A percentile compares a stretch with the other conserved stretches of the same genome.
Conservation (phyloP, 2,888 invertebrate genomes). For the Monopis laevigella region DNA sequence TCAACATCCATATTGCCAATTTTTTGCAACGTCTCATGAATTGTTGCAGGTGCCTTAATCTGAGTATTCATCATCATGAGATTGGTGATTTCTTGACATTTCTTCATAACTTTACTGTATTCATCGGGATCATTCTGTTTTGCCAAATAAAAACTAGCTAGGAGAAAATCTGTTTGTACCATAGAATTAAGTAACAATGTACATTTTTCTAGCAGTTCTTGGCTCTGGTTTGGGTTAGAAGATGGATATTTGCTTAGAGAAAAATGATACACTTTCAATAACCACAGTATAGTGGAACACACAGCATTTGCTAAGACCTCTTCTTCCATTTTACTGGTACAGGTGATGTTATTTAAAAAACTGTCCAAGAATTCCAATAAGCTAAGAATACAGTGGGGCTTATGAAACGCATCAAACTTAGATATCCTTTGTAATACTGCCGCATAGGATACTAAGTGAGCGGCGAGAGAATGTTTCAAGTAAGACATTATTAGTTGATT, state of each 20-base stretch:
- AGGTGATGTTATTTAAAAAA: slow-evolving; percentile 69
- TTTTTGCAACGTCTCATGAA: slow-evolving; percentile 70
- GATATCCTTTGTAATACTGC: slow-evolving; percentile 89
- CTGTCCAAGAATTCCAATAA: slow-evolving; percentile 86
- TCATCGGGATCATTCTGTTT: slow-evolving; percentile 82
- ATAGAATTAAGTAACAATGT: slow-evolving; percentile 73
- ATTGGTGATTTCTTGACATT: slow-evolving; percentile 77
- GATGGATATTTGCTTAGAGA: slow-evolving; percentile 56
- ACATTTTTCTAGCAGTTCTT: slow-evolving; percentile 76
- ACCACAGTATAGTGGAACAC: slow-evolving; percentile 84
- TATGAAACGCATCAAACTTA: slow-evolving; percentile 87
- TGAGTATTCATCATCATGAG: slow-evolving; percentile 67
- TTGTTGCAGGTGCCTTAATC: slow-evolving; percentile 62
- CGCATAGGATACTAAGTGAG: slow-evolving; percentile 90
- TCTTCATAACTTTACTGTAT: slow-evolving; percentile 73
- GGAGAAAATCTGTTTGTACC: slow-evolving; percentile 76
- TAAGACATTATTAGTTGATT: slow-evolving; percentile 92
- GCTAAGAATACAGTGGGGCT: slow-evolving; percentile 88
- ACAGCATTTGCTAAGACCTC: slow-evolving; percentile 84
- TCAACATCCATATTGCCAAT: slow-evolving; percentile 71
- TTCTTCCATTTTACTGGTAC: slow-evolving; percentile 87
- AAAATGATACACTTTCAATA: slow-evolving; percentile 76
- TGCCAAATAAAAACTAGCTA: slow-evolving; percentile 85
- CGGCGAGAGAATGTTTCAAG: slow-evolving; percentile 89
- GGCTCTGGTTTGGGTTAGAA: slow-evolving; percentile 56